A percentile compares a stretch with the other conserved stretches of the same genome.
Conservation (phyloP, 2,888 invertebrate genomes). For the Nasonovia ribisnigri region DNA sequence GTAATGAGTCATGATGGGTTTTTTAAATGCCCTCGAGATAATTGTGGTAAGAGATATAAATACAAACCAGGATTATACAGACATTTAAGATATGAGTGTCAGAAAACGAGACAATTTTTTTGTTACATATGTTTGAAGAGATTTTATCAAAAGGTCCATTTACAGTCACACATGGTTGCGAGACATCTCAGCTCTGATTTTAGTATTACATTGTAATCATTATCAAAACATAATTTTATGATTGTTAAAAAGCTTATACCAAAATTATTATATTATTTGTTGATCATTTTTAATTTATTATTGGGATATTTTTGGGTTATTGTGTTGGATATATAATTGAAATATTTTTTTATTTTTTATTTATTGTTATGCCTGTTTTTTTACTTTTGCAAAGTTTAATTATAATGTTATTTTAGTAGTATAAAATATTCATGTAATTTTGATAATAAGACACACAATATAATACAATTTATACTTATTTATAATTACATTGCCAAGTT, state of each 20-base stretch:
- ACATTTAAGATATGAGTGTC: conserved; percentile 70
- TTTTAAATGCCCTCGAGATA: conserved; percentile 65
- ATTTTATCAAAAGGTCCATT: conserved; percentile 71
- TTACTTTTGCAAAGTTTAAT: conserved; percentile 43
- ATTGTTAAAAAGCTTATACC: conserved; percentile 51
- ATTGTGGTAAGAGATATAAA: conserved; percentile 73
- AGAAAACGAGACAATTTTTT: conserved; percentile 72
- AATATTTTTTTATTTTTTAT: conserved; percentile 27
- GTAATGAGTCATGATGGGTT: conserved; percentile 62
- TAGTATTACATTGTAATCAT: conserved; percentile 42
- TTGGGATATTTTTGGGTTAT: conserved; percentile 42
- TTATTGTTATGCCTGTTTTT: background rate
- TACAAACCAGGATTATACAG: conserved; percentile 71
- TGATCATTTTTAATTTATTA: conserved; percentile 35
- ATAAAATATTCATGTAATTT: conserved; percentile 35
- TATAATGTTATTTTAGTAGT: conserved; percentile 43
- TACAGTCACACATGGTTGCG: conserved; percentile 66
- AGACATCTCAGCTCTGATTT: conserved; percentile 60
- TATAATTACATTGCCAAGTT: background rate
- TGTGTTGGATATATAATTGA: conserved; percentile 11
- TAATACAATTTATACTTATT: conserved; percentile 41
- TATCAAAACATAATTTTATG: conserved; percentile 8
- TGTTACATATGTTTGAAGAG: conserved; percentile 71
- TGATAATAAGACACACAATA: conserved; percentile 25
- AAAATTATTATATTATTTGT: conserved; percentile 54